Base-by-base conservation (phyloP, 1,140 invertebrate genomes). In the Drosophila triauraria region DNA sequence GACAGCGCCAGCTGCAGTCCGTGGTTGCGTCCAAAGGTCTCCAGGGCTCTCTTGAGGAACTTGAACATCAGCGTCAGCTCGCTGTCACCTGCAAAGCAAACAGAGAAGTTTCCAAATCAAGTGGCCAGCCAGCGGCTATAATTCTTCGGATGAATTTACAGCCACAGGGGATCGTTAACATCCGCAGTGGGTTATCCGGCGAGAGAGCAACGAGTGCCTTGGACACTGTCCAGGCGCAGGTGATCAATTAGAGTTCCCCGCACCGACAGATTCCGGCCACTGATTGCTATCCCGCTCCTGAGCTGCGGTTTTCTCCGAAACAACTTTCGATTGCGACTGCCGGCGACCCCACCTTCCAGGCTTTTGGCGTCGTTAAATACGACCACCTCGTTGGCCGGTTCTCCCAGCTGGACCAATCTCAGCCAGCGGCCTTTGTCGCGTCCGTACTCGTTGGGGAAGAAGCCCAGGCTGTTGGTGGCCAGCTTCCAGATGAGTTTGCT, bases 291-390 rank as follows among this genome's bases (percentile, higher is more conserved):
- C 38, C 44, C 44, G 47, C 35, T 46, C 40, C 59, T 40, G 25
- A 47, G 53, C 63, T 50, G 60, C 25, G 30, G 57, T 54, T 68
- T 69, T 53, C 38, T 17, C 35, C 44, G 35, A 59, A 72, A 80
- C 75, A 70, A 51, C 40, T 59, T 71, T 57, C 64, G 75, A 72
- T 78, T 70, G 46, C 51, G 6, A 20, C 20, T n/a, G 59, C 17
- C 4, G 12, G 53, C 53, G 53, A 30, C 25, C 87, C 48, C 63
- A 92, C 91, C 91, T 91, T 86, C 75, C 32, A 92, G 59, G 58
- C 87, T 90, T 48, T 92, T 90, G 57, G 85, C 87, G 75, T 92
- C 80, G 51, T 80, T 84, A 40, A 92, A 92, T 2, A 92, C 76
- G 8, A 65, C 67, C n/a, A 87, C 80, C 38, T 87, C 84, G 44